Evolutionary conservation across 1,140 invertebrate species (phyloP).

Genomic region (Holotrichia oblita): DNA sequence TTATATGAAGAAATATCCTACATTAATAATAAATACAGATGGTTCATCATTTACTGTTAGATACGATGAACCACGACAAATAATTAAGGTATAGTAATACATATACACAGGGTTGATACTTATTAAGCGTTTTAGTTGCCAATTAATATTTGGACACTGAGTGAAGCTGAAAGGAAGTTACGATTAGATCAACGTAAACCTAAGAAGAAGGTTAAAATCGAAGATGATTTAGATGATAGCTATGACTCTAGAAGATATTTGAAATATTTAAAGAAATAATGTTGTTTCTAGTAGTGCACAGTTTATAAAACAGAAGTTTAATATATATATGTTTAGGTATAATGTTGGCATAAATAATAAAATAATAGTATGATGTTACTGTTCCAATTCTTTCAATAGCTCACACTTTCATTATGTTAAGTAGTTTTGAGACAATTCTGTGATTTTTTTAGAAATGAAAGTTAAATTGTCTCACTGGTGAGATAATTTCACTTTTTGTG

Average conservation of each 20-base stretch:
- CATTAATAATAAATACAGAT: slow-evolving; percentile 79
- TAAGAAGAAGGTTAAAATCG: slow-evolving; percentile 76
- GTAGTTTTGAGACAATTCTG: slow-evolving; percentile 29
- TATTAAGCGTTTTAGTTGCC: slow-evolving; percentile 73
- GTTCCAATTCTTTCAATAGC: not conserved
- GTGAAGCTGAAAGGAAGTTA: slow-evolving; percentile 73
- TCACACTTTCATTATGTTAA: slow-evolving; percentile 30
- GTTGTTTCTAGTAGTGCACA: too few species aligned
- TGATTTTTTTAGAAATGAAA: slow-evolving; percentile 37
- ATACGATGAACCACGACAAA: slow-evolving; percentile 84
- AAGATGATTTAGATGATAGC: slow-evolving; percentile 79
- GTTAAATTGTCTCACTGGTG: not conserved
- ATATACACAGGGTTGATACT: slow-evolving; percentile 40
- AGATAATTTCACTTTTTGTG: slow-evolving; percentile 32
- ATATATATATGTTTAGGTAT: too few species aligned
- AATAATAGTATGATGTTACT: too few species aligned
- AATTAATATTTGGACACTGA: slow-evolving; percentile 74
- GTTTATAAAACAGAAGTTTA: too few species aligned
- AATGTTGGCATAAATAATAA: too few species aligned
- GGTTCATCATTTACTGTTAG: slow-evolving; percentile 84
- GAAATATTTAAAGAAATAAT: too few species aligned
- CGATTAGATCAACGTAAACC: slow-evolving; percentile 76
- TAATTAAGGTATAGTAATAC: slow-evolving; percentile 75
- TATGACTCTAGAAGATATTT: too few species aligned
- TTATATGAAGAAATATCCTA: slow-evolving; percentile 60